Evolutionary conservation across 2,797 vertebrate species (phyloP).

Genomic region (Sebastes trivittatus): DNA sequence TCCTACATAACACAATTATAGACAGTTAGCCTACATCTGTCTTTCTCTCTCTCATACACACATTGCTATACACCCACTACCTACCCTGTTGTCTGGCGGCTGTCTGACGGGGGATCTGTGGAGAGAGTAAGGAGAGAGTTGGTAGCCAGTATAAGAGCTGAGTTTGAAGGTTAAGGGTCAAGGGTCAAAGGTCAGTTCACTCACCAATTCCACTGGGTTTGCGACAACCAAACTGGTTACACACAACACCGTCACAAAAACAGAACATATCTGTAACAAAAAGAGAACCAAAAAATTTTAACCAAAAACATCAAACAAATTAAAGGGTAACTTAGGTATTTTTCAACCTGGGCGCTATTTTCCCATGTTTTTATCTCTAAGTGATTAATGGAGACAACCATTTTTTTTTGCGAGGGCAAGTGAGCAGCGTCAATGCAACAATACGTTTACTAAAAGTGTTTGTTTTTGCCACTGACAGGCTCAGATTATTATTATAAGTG

Average conservation of each 20-base stretch:
- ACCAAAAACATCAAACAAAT: neutral
- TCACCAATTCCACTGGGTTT: constrained; percentile 2
- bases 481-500: too few species aligned
- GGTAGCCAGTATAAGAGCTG: neutral
- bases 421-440: too few species aligned
- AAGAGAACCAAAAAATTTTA: neutral
- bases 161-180: neutral
- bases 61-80: neutral
- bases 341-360: too few species aligned
- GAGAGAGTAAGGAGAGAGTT: neutral
- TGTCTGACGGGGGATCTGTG: neutral
- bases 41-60: neutral
- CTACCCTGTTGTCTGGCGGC: constrained; percentile 11
- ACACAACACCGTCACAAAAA: neutral
- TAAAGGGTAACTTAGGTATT: too few species aligned
- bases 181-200: neutral
- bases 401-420: too few species aligned
- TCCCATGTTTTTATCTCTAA: too few species aligned
- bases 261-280: neutral
- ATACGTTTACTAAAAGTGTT: too few species aligned
- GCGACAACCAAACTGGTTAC: neutral
- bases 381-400: too few species aligned
- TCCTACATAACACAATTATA: too few species aligned
- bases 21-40: too few species aligned
- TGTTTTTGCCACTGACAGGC: too few species aligned